Base-by-base conservation (phyloP, 2,888 invertebrate species). In the Phasia obesa region DNA sequence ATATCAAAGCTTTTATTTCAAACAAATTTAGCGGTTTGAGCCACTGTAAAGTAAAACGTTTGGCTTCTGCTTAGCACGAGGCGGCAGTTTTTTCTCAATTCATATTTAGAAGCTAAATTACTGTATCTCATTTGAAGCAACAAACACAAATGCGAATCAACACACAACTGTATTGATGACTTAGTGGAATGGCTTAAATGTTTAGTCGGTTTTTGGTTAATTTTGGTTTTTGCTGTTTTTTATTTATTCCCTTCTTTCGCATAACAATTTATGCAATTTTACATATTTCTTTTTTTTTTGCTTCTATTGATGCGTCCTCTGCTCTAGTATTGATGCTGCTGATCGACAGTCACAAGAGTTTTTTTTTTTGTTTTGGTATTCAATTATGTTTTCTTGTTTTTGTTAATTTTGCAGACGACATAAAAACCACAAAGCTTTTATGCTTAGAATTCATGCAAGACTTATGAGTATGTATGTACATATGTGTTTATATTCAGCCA, bases 51-150 rank as follows among this genome's bases (percentile, higher is more conserved):
- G 27, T 19, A 1, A 49, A 73, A 53, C 31, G 23, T 59, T 78
- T 83, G 78, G 82, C 82, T 78, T 79, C 78, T 83, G 82, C 75
- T 83, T 57, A 79, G 78, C 82, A 83, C 82, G 82, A 75, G 82
- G 59, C 78, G 15, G 78, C 53, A 23, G 11, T 23, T 69, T 47
- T 17, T 19, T 67, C 71, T 78, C 49, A 2, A 15, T 47, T 4
- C 23, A 35, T 67, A 44, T 44, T 49, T 47, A 49, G 25, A 62
- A 74, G 17, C 64, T 64, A 73, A 62, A 59, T 74, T 65, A 27
- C 38, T 53, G 59, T 59, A 70, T 60, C 53, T 78, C 47, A 79
- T 51, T 71, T 83, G 71, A 77, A 53, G 81, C 65, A 78, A 70
- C 73, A 62, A 17, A 64, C n/a, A 53, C 25, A 53, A 25, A 53